Conservation (phyloP, 2,797 vertebrate genomes). For the Sebastes kiyomatsui region DNA sequence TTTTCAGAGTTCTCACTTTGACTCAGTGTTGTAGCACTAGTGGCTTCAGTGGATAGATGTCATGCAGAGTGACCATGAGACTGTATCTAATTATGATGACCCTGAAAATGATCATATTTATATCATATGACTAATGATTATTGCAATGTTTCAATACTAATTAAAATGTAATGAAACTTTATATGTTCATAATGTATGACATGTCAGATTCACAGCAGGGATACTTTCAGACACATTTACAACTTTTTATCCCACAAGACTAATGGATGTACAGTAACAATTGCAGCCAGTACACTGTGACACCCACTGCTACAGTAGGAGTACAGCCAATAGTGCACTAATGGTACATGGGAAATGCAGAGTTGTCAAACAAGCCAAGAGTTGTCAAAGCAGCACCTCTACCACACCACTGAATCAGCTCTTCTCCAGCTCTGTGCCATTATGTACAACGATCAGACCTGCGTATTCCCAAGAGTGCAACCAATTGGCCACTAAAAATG, state of each 20-base stretch:
- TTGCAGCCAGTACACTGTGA: neutral
- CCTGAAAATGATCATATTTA: neutral
- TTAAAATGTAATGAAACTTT: neutral
- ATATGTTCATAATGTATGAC: neutral
- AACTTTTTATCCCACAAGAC: neutral
- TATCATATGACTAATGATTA: neutral
- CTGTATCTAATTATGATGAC: neutral
- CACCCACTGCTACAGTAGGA: neutral
- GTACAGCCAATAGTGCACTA: neutral
- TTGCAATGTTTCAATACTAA: neutral
- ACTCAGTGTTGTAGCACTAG: neutral
- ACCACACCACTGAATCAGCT: constrained; percentile 6
- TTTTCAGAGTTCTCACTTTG: neutral
- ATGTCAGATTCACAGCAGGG: neutral
- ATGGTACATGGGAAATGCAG: constrained; percentile 18
- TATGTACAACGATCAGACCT: constrained; percentile 8
- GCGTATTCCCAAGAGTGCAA: neutral
- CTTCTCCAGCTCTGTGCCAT: neutral
- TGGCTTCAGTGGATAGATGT: neutral
- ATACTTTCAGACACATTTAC: neutral
- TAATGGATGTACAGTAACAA: constrained; percentile 12
- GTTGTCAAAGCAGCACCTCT: constrained; percentile 16
- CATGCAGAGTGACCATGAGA: neutral
- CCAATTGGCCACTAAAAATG: constrained; percentile 26
- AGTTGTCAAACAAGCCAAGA: neutral